phyloP scores from a whole-genome alignment of 1,140 invertebrate species.

The Plutomurus gul region DNA sequence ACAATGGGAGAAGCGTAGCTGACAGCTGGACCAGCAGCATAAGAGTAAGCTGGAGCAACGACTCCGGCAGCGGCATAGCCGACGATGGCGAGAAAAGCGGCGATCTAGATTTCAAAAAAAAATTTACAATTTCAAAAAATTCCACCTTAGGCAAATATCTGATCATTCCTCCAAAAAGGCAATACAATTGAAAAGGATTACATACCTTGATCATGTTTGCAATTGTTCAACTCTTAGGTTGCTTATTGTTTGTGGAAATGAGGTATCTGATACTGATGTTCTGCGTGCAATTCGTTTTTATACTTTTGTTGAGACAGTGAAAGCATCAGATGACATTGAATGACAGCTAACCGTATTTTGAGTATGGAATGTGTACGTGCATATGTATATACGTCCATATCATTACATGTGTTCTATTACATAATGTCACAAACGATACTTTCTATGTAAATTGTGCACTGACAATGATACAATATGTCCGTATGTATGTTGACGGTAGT shows the following conservation, averaged over 20 bases:
- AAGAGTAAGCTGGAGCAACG: background rate
- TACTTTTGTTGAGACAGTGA: too few relatives aligned
- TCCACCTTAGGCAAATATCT: background rate
- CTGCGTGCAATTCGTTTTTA: background rate
- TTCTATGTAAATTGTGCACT: too few relatives aligned
- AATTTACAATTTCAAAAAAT: background rate
- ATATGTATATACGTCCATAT: too few relatives aligned
- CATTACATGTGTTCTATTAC: too few relatives aligned
- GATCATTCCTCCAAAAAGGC: background rate
- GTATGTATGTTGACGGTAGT: too few relatives aligned
- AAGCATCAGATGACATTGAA: too few relatives aligned
- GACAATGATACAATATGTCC: too few relatives aligned
- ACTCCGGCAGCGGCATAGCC: constrained; percentile 2
- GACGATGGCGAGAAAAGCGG: constrained; percentile 5
- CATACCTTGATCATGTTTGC: constrained; percentile 3
- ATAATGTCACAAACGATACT: too few relatives aligned
- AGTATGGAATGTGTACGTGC: too few relatives aligned
- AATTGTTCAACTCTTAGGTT: background rate
- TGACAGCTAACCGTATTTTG: too few relatives aligned
- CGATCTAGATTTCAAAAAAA: background rate
- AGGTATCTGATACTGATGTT: background rate
- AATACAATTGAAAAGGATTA: background rate
- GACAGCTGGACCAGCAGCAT: constrained; percentile 20
- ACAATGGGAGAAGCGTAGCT: constrained; percentile 10
- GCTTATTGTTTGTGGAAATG: background rate